phyloP scores from a whole-genome alignment of 2,113 vertebrate species.

The Aleadryas rufinucha region DNA sequence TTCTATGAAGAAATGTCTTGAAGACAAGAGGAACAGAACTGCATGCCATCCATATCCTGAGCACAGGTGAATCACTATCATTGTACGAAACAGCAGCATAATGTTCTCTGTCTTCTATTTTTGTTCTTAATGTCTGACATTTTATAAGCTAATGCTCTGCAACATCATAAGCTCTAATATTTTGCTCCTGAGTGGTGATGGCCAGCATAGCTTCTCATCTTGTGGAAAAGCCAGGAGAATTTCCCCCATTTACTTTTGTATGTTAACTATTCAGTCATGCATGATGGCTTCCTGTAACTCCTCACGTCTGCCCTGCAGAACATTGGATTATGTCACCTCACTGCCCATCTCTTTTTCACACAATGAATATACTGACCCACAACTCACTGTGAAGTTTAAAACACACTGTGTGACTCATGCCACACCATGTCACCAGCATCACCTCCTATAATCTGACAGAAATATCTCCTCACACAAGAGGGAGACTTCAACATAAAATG shows the following conservation, averaged over 20 bases:
- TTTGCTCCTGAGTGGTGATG: background rate
- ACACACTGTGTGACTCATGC: background rate
- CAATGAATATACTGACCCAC: background rate
- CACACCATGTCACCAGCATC: too few species aligned
- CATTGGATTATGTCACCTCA: background rate
- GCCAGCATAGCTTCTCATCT: background rate
- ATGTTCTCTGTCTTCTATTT: background rate
- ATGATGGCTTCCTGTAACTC: background rate
- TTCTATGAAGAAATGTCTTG: background rate
- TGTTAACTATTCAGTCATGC: background rate
- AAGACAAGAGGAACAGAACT: background rate
- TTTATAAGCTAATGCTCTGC: background rate
- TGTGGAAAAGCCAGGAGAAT: background rate
- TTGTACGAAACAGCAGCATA: background rate
- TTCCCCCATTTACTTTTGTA: background rate
- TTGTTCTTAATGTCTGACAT: background rate
- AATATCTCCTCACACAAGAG: background rate
- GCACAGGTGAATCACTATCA: background rate
- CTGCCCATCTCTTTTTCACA: background rate
- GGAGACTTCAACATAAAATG: background rate
- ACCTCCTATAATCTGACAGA: background rate
- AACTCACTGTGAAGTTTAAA: background rate
- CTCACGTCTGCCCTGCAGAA: background rate
- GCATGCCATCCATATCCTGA: background rate
- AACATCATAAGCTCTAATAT: background rate